Base-by-base conservation (phyloP, 2,888 invertebrate genomes). In the Muschampia plurimacula region DNA sequence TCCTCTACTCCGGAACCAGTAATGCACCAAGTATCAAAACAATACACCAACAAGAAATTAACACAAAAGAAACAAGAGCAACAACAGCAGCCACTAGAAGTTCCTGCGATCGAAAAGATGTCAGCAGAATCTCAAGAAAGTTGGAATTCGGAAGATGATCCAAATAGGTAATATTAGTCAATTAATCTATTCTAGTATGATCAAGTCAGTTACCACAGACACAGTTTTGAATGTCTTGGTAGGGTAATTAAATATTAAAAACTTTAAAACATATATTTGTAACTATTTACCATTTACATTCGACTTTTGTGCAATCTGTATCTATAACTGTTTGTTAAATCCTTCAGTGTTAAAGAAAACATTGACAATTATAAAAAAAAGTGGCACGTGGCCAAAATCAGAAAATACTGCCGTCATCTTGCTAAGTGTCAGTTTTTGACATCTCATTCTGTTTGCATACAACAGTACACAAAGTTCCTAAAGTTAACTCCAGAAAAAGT, bases 131-230 rank as follows among this genome's bases (percentile, higher is more conserved):
- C 96, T 72, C 96, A 95, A 82, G 96, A 96, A 77, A 96, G 95
- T 85, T 96, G 95, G 86, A 96, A 96, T 88, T 97, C 97, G n/a
- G 98, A 98, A 90, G 98, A 98, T 91, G 98, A 99, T 95, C 98
- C 98, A 9, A 96, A 97, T 83, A 97, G 96, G 96, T 96, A 89
- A 44, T 9, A 22, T 49, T 13, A 49, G 64, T 41, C 36, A 32
- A 32, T 32, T 32, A 32, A 32, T 32, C 32, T 32, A 32, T 32
- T 32, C 2, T 32, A 32, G 32, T 32, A 32, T 32, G 32, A 32
- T 32, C 32, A 44, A 44, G 12, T 22, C 22, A 41, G 22, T 59
- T 59, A 28, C 2, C 5, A 49, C 10, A 49, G 13, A 12, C 13
- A 49, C 49, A 49, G 49, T 49, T 12, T 41, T 8, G 39, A 8